phyloP scores from a whole-genome alignment of 2,888 invertebrate genomes.

The Mythimna vitellina region DNA sequence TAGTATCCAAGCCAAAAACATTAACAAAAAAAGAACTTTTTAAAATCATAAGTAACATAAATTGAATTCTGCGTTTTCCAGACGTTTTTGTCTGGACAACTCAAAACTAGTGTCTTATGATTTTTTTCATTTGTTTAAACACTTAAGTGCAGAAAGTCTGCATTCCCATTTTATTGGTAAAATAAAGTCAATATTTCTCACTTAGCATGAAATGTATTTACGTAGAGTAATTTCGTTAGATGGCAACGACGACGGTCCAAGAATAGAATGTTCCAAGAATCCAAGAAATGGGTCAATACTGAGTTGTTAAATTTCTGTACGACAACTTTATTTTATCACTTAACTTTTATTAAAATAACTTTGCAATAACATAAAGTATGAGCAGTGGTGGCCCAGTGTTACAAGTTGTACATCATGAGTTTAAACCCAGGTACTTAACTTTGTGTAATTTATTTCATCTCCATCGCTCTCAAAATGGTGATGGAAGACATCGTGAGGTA shows the following conservation, averaged over 20 bases:
- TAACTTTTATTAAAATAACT: not conserved
- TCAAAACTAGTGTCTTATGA: not conserved
- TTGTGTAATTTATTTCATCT: too few relatives aligned
- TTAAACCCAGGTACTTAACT: too few relatives aligned
- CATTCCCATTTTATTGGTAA: conserved; percentile 13
- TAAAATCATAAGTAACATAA: too few relatives aligned
- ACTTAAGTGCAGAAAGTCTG: conserved; percentile 1
- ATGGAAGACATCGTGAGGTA: too few relatives aligned
- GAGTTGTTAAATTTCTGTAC: conserved; percentile 15
- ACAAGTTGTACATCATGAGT: too few relatives aligned
- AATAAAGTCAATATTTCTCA: conserved; percentile 35
- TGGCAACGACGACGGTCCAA: not conserved
- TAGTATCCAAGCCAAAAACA: too few relatives aligned
- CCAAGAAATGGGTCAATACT: conserved; percentile 26
- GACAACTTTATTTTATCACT: not conserved
- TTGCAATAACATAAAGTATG: not conserved
- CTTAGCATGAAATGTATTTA: conserved; percentile 33
- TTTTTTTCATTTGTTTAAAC: conserved; percentile 4
- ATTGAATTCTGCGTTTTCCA: too few relatives aligned
- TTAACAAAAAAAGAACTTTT: too few relatives aligned
- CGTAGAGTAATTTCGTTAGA: conserved; percentile 34
- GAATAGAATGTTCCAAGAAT: conserved; percentile 24
- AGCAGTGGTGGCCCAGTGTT: too few relatives aligned
- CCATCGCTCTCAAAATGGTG: too few relatives aligned
- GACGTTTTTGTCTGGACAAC: not conserved